Evolutionary conservation across 2,797 vertebrate species (phyloP).

Genomic region (Hippoglossus hippoglossus): DNA sequence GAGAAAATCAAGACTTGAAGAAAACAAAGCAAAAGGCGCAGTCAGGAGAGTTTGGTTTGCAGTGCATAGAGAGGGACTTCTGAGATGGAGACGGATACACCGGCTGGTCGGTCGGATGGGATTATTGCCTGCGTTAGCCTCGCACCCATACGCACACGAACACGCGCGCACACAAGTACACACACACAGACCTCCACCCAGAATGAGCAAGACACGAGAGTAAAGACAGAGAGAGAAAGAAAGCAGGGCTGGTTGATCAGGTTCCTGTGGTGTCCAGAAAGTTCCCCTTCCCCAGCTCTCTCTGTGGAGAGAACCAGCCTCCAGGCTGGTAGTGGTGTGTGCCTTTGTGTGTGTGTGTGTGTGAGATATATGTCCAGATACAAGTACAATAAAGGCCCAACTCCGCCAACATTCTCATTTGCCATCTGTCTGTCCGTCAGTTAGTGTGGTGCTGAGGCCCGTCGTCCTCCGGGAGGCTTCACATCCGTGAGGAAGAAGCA

Average conservation of each 20-base stretch:
- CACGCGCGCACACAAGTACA: slow-evolving; percentile 25
- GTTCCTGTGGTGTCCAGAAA: slow-evolving; percentile 52
- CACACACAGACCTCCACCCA: slow-evolving; percentile 44
- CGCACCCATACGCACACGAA: slow-evolving; percentile 38
- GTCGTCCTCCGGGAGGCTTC: slow-evolving; percentile 63
- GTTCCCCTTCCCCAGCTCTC: slow-evolving; percentile 26
- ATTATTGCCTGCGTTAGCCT: slow-evolving; percentile 78
- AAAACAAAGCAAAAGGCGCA: slow-evolving; percentile 72
- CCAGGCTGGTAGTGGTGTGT: slow-evolving; percentile 32
- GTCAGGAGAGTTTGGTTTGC: slow-evolving; percentile 73
- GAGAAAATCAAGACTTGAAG: slow-evolving; percentile 47
- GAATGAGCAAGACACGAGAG: slow-evolving; percentile 41
- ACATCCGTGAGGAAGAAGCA: slow-evolving; percentile 90
- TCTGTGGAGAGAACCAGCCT: slow-evolving; percentile 34
- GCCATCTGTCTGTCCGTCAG: slow-evolving; percentile 10
- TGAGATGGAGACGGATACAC: slow-evolving; percentile 60
- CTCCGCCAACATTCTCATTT: slow-evolving; percentile 28
- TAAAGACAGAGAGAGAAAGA: slow-evolving; percentile 36
- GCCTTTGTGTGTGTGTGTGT: slow-evolving; percentile 25
- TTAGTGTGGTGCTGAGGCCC: slow-evolving; percentile 32
- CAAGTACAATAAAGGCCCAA: slow-evolving; percentile 39
- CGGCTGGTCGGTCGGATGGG: slow-evolving; percentile 44
- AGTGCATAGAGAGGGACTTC: slow-evolving; percentile 83
- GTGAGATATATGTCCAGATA: slow-evolving; percentile 45
- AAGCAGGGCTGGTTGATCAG: slow-evolving; percentile 55